Evolutionary conservation across 1,140 invertebrate species (phyloP), one percentile per base, ranked within the genome.

Genomic region (Scaptodrosophila lebanonensis): DNA sequence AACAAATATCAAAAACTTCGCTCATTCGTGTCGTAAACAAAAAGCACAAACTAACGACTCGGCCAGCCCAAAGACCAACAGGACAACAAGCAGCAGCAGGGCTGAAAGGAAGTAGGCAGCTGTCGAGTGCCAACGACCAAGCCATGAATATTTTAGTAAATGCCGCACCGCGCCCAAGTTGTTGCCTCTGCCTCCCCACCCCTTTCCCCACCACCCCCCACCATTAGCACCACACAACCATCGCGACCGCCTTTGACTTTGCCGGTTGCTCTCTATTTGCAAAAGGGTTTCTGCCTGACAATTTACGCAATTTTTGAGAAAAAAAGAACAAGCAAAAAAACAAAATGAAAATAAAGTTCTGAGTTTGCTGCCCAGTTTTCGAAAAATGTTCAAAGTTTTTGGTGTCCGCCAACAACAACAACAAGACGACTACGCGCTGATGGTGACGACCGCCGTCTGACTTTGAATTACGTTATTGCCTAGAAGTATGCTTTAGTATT

Each of bases 91-190:
- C 16, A 29, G 44, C 45, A 25, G 42, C 59, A 57, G 50, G 51
- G 36, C 44, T 48, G 44, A 40, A 33, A 60, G 17, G 44, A 49
- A 44, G n/a, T n/a, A 38, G 40, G n/a, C 38, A 36, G 32, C 44
- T 25, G 40, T 50, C 36, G 72, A 61, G 66, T 77, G 62, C 66
- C 72, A 62, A 71, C 62, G 72, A 67, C 66, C 72, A 76, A 62
- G 56, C 72, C 72, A 76, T 76, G 72, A 76, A 76, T 76, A 76
- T 76, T 76, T 76, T 76, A 76, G 72, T 76, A 77, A 77, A 71
- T 70, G 72, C 54, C 72, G 66, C 72, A 25, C 22, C 3, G 22
- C 22, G 22, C 8, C 66, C 62, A 49, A 66, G 61, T 61, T 71
- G 70, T 76, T 76, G 71, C 76, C 71, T 75, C 76, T 66, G 56